These are phyloP conservation scores for Halesus radiatus DNA, from an alignment of 1,140 invertebrate species.

Conservation along the genomic window DNA sequence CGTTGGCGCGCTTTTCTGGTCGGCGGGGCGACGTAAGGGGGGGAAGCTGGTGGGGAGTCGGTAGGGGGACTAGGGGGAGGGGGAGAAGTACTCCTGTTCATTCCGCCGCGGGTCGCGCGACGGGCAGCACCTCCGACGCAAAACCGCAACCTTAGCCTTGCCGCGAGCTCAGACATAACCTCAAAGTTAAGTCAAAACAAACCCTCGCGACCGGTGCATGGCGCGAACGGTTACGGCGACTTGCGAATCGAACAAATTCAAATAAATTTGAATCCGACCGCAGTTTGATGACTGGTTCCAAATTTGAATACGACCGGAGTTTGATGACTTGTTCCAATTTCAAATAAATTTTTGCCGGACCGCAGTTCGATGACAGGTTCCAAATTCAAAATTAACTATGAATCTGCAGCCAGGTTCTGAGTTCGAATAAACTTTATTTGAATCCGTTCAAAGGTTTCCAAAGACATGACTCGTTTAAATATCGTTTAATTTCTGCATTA, in stretches of 20 bases:
- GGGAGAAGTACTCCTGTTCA: conserved; percentile 5
- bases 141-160: background rate
- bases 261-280: conserved; percentile 7
- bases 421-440: background rate
- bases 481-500: conserved; percentile 1
- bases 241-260: too few relatives aligned
- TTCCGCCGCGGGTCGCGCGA: conserved; percentile 52
- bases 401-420: background rate
- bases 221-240: conserved; percentile 23
- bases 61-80: background rate
- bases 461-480: background rate
- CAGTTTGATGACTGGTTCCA: background rate
- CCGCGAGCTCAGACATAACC: conserved; percentile 28
- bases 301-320: background rate
- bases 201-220: conserved; percentile 30
- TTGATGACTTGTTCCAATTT: too few relatives aligned
- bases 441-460: background rate
- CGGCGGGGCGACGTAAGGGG: background rate
- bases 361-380: background rate
- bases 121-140: conserved; percentile 51
- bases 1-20: conserved; percentile 38
- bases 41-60: background rate
- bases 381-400: background rate
- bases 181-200: conserved; percentile 35
- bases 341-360: too few relatives aligned